Evolutionary conservation across 2,797 vertebrate genomes (phyloP), one percentile per base, ranked within the genome.

Genomic region (Coregonus ussuriensis): DNA sequence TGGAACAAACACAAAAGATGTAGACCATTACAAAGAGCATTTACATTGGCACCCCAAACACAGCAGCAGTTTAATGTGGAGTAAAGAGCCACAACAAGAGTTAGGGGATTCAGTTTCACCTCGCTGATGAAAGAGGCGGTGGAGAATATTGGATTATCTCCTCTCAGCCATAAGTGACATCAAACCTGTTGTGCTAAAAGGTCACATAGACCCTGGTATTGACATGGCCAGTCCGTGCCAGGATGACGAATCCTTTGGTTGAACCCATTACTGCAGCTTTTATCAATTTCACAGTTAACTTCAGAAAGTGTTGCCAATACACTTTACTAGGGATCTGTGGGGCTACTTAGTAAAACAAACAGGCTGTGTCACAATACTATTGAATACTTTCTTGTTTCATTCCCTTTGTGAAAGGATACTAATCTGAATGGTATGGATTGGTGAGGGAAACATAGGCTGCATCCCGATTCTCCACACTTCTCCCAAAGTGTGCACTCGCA

Each of bases 101-200:
- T 85, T 86, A 21, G 80, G 53, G 82, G 74, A 80, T 88, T 84
- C 71, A 77, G 72, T 84, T 91, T 85, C 81, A 79, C 84, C 73
- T 84, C 74, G 14, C 71, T 80, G 71, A 77, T 79, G 73, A 84
- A 80, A 21, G 82, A 85, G 80, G 33, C 78, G 77, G 74, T 0
- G 72, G 76, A 78, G 86, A 73, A 59, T 82, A 86, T 89, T 85
- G 79, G 82, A 84, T 87, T 79, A 85, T 78, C 81, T 81, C 56
- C 80, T 82, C 54, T 59, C 78, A 78, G 83, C 74, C 82, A 83
- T 67, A 69, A 25, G 62, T 72, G 63, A 77, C 85, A 86, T 87
- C 83, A 83, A 85, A 84, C 74, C 59, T 81, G 88, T 63, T 81
- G 77, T 68, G 65, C 68, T 74, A 41, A 87, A 88, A 91, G 83